A percentile compares a stretch with the other conserved stretches of the same genome.
Evolutionary conservation across 2,113 vertebrate species (phyloP).

Genomic region (Pomatostomus ruficeps): DNA sequence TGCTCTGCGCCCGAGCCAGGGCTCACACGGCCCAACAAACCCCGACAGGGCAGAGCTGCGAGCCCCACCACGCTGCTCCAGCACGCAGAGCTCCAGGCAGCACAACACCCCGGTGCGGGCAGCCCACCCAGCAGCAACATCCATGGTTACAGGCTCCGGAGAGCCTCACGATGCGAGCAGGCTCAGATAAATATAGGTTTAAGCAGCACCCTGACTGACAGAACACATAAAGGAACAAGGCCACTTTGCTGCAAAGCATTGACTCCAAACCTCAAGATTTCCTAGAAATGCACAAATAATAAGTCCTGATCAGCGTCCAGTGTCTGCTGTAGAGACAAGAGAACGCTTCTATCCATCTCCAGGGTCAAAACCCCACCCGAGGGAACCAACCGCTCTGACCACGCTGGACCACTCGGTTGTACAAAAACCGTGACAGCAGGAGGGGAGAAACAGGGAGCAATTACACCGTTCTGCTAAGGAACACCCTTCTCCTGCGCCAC

Average conservation of each 20-base stretch:
- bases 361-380: not conserved
- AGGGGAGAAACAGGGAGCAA: fast-evolving
- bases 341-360: fast-evolving
- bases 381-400: fast-evolving
- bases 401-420: fast-evolving
- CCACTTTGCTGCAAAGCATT: fast-evolving
- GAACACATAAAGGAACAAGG: not conserved
- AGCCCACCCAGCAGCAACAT: not conserved
- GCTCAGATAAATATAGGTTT: not conserved
- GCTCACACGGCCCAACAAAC: not conserved
- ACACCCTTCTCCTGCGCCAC: fast-evolving
- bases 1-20: fast-evolving
- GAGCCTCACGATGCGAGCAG: not conserved
- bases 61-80: not conserved
- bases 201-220: not conserved
- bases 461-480: fast-evolving
- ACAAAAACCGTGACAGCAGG: fast-evolving
- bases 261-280: not conserved
- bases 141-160: not conserved
- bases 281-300: fast-evolving
- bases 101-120: not conserved
- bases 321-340: fast-evolving
- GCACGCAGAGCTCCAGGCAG: not conserved
- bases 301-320: fast-evolving
- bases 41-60: fast-evolving